These are phyloP conservation scores for Sicus ferrugineus DNA, from an alignment of 2,888 invertebrate genomes.

Conservation along the genomic window DNA sequence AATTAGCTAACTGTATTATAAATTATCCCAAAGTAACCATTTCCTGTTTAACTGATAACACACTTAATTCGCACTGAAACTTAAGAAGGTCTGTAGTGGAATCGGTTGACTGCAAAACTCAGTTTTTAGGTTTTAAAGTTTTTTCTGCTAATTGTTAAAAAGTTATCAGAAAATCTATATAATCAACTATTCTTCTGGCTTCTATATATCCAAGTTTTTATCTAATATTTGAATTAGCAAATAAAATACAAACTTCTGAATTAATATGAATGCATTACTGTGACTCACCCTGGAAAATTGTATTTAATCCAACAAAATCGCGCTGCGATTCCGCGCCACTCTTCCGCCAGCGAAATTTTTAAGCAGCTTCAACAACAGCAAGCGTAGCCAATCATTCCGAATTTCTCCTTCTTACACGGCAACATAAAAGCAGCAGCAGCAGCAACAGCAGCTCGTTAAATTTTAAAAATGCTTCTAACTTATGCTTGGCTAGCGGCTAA, in stretches of 20 bases:
- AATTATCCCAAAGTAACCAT: too few species aligned
- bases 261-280: not conserved
- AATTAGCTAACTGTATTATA: too few species aligned
- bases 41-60: too few species aligned
- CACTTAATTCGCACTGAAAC: too few species aligned
- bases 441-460: not conserved
- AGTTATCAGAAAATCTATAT: too few species aligned
- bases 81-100: too few species aligned
- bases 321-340: conserved; percentile 24
- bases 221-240: too few species aligned
- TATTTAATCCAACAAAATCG: conserved; percentile 18
- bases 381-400: not conserved
- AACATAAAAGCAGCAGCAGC: not conserved
- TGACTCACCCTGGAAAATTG: conserved; percentile 26
- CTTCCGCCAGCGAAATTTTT: conserved; percentile 8
- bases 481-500: conserved; percentile 21
- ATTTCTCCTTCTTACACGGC: not conserved
- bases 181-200: too few species aligned
- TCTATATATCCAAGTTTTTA: too few species aligned
- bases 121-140: too few species aligned
- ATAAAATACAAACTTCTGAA: not conserved
- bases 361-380: not conserved
- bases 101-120: too few species aligned
- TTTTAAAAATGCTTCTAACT: conserved; percentile 15
- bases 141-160: too few species aligned